Base-by-base conservation (phyloP, 64 coral and sea anemone genomes). In the Orbicella faveolata region DNA sequence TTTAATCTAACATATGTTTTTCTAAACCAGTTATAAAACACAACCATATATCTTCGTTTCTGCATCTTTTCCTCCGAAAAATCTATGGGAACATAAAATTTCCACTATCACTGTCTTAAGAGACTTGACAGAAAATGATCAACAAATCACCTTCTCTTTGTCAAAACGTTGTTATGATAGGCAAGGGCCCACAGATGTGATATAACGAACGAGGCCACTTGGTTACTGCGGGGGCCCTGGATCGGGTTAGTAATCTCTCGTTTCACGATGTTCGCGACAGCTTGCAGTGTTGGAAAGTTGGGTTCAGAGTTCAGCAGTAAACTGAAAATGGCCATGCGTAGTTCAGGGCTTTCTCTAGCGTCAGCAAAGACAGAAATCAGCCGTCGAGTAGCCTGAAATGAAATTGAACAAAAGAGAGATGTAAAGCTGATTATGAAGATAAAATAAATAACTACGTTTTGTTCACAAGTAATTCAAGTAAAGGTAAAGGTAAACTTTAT, bases 271-370 rank as follows among this genome's bases (percentile, higher is more conserved):
- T 91, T 94, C 3, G 82, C 83, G 0, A 94, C 52, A 36, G 85
- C 77, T 51, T 94, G 89, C 92, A 97, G 66, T 51, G 91, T 93
- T 19, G 87, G 20, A 63, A 97, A 61, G 5, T 79, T 78, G 2
- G 92, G 95, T 33, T 82, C 61, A 12, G 79, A 75, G 51, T 94
- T 89, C 52, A 97, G 83, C 78, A 97, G 52, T 36, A 94, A 14
- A 36, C 23, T 54, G 33, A 89, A 92, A 21, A 55, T 61, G 2
- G 95, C 92, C 95, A 97, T 97, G 59, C 95, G 95, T 72, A 97
- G 41, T 78, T 97, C 95, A 9, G 95, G 83, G 54, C 82, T 15
- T 21, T 97, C 75, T 30, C 8, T 80, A 12, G 30, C 75, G 34
- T 94, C 89, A 80, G 84, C 83, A 74, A 94, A 94, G 41, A 52